phyloP scores from a whole-genome alignment of 2,888 invertebrate genomes.

The Chalcosyrphus nemorum region DNA sequence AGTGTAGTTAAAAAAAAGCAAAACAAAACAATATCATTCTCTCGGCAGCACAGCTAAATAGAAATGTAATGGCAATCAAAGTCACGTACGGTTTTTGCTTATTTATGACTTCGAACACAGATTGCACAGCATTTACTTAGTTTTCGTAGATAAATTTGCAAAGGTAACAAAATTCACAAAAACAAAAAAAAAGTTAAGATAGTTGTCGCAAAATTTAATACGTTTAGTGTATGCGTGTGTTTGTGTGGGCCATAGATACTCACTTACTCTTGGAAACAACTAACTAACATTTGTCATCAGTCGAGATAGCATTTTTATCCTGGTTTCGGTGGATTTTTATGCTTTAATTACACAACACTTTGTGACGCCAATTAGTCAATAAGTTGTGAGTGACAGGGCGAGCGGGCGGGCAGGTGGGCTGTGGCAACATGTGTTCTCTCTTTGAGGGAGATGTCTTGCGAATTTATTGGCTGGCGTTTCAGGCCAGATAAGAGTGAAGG shows the following conservation, averaged over 20 bases:
- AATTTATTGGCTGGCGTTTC: constrained; percentile 8
- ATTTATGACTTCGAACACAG: constrained; percentile 31
- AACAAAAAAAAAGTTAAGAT: constrained; percentile 17
- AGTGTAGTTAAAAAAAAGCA: constrained; percentile 25
- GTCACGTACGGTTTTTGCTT: constrained; percentile 57
- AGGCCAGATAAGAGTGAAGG: constrained; percentile 7
- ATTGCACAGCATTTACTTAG: constrained; percentile 38
- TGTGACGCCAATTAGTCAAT: constrained; percentile 21
- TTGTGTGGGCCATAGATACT: neutral
- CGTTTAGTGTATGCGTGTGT: neutral
- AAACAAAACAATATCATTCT: constrained; percentile 17
- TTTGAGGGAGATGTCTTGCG: neutral
- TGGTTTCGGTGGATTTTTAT: neutral
- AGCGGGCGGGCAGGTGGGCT: no score
- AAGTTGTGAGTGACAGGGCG: neutral
- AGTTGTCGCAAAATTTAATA: neutral
- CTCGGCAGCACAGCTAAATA: constrained; percentile 26
- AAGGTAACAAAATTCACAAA: neutral
- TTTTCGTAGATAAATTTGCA: constrained; percentile 39
- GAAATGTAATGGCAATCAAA: constrained; percentile 41
- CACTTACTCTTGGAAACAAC: neutral
- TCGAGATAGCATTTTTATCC: constrained; percentile 23
- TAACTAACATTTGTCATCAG: no score
- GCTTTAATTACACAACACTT: constrained; percentile 11
- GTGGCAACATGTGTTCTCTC: constrained; percentile 13